Conservation (phyloP, 64 coral and sea anemone genomes). For the Dendrophyllia cribrosa region DNA sequence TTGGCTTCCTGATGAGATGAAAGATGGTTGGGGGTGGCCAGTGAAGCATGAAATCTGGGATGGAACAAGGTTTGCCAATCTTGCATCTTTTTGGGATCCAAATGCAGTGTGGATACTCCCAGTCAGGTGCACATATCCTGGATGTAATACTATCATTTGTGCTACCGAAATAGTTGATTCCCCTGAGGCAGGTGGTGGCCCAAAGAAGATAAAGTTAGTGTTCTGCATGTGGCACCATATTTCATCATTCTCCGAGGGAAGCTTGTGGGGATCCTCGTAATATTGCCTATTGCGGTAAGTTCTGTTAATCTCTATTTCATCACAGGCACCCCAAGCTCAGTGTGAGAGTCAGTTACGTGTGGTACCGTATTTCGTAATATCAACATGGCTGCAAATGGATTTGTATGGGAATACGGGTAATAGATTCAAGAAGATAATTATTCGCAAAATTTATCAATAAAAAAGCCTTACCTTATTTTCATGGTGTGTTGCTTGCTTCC, state of each 20-base stretch:
- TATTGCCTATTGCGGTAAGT: constrained; percentile 64
- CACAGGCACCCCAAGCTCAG: background rate
- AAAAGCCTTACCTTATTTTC: too few relatives aligned
- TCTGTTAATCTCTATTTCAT: background rate
- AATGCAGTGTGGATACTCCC: constrained; percentile 72
- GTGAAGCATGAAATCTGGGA: constrained; percentile 54
- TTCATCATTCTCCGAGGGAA: constrained; percentile 6
- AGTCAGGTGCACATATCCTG: constrained; percentile 56
- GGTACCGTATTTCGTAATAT: too few relatives aligned
- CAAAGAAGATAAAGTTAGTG: constrained; percentile 39
- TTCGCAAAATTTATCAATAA: too few relatives aligned
- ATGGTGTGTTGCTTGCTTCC: too few relatives aligned
- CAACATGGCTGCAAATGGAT: too few relatives aligned
- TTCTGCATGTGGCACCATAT: constrained; percentile 48
- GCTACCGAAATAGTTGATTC: constrained; percentile 33
- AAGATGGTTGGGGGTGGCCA: constrained; percentile 62
- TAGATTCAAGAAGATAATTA: too few relatives aligned
- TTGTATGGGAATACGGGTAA: too few relatives aligned
- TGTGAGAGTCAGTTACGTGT: background rate
- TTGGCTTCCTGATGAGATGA: constrained; percentile 68
- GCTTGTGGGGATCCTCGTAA: constrained; percentile 60
- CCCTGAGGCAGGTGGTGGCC: constrained; percentile 23
- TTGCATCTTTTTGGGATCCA: constrained; percentile 84
- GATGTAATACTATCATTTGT: constrained; percentile 54
- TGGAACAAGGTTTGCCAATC: constrained; percentile 73